A percentile compares a stretch with the other conserved stretches of the same genome.
These are phyloP conservation scores for Nezara viridula DNA, from an alignment of 2,888 invertebrate genomes.

Conservation along the genomic window DNA sequence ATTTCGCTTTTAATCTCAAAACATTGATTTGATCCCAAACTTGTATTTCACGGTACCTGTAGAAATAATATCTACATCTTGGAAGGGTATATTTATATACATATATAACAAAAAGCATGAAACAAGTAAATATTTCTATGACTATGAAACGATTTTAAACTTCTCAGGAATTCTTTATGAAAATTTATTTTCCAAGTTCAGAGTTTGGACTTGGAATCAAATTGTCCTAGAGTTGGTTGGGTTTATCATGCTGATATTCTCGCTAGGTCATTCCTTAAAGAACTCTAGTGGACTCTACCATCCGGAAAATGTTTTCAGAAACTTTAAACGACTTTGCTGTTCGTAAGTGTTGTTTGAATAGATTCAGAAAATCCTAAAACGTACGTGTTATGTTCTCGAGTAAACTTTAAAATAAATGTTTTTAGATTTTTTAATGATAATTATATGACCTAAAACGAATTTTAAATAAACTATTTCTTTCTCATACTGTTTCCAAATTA, in stretches of 20 bases:
- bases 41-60: too few relatives aligned
- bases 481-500: too few relatives aligned
- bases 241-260: neutral
- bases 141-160: neutral
- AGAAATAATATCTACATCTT: too few relatives aligned
- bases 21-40: too few relatives aligned
- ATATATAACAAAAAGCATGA: neutral
- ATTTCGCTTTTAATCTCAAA: too few relatives aligned
- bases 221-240: neutral
- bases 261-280: neutral
- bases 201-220: neutral
- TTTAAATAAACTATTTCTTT: too few relatives aligned
- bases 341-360: neutral
- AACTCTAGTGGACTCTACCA: neutral
- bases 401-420: neutral
- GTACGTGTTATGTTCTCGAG: neutral
- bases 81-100: neutral
- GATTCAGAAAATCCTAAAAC: neutral
- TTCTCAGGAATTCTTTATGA: neutral
- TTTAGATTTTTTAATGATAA: too few relatives aligned
- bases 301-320: constrained; percentile 13
- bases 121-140: neutral
- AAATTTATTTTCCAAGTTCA: neutral
- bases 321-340: neutral
- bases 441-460: neutral